These are phyloP conservation scores for Eupithecia vulgata DNA, from an alignment of 2,888 invertebrate species.

Conservation along the genomic window DNA sequence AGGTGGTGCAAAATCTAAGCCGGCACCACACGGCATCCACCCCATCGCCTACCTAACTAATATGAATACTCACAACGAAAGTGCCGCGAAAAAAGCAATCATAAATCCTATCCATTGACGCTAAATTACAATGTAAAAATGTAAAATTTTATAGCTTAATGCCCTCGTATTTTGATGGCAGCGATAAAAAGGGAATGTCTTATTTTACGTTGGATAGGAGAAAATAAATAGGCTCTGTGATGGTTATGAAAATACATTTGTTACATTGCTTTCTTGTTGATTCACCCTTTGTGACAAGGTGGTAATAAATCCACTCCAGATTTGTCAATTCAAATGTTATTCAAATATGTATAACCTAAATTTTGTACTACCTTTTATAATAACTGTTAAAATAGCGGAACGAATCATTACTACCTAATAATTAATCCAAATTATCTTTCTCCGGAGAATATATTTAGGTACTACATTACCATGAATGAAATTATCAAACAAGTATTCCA, in stretches of 20 bases:
- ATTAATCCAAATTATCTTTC: too few species aligned
- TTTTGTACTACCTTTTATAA: background rate
- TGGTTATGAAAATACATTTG: conserved; percentile 42
- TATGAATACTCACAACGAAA: conserved; percentile 54
- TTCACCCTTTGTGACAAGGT: background rate
- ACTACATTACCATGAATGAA: background rate
- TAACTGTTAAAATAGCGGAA: too few species aligned
- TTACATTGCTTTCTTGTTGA: conserved; percentile 15
- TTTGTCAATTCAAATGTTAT: background rate
- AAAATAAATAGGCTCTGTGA: conserved; percentile 43
- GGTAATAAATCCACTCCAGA: background rate
- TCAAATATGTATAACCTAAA: background rate
- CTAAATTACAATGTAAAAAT: conserved; percentile 55
- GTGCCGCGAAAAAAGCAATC: conserved; percentile 53
- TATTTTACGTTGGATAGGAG: conserved; percentile 44
- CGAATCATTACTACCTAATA: too few species aligned
- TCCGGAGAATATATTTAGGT: too few species aligned
- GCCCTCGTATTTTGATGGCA: conserved; percentile 43
- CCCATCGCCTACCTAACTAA: conserved; percentile 37
- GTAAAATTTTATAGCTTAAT: conserved; percentile 50
- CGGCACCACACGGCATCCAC: background rate
- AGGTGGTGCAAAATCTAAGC: too few species aligned
- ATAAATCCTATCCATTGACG: conserved; percentile 58
- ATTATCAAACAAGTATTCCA: background rate
- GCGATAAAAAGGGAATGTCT: conserved; percentile 45